Conservation (phyloP, 1,140 invertebrate species). For the Coboldia fuscipes region DNA sequence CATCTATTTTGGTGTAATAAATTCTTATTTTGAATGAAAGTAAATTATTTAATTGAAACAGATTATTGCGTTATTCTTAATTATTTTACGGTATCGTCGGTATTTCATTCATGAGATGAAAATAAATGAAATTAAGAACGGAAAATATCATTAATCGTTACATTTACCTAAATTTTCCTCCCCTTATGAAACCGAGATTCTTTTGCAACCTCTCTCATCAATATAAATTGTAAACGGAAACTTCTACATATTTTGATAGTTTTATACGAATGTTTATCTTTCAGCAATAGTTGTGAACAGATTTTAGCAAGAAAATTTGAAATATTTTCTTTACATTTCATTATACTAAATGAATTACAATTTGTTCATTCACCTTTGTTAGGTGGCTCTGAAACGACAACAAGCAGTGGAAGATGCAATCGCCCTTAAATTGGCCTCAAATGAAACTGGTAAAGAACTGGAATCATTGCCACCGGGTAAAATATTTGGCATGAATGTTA, state of each 20-base stretch:
- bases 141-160: no score
- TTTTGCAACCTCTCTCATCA: no score
- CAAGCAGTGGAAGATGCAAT: constrained; percentile 95
- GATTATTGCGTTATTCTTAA: no score
- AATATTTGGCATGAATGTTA: constrained; percentile 68
- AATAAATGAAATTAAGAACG: no score
- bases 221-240: neutral
- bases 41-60: no score
- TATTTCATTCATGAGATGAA: no score
- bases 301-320: neutral
- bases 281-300: neutral
- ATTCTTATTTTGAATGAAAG: no score
- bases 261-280: neutral
- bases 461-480: constrained; percentile 73
- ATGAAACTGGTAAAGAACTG: constrained; percentile 57
- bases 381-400: constrained; percentile 92
- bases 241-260: constrained; percentile 2
- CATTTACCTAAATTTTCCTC: no score
- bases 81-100: no score
- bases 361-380: constrained; percentile 7
- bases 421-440: constrained; percentile 76
- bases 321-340: neutral
- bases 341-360: neutral
- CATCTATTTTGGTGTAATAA: no score
- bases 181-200: no score